Evolutionary conservation across 1,140 invertebrate species (phyloP).

Genomic region (Cotesia glomerata): DNA sequence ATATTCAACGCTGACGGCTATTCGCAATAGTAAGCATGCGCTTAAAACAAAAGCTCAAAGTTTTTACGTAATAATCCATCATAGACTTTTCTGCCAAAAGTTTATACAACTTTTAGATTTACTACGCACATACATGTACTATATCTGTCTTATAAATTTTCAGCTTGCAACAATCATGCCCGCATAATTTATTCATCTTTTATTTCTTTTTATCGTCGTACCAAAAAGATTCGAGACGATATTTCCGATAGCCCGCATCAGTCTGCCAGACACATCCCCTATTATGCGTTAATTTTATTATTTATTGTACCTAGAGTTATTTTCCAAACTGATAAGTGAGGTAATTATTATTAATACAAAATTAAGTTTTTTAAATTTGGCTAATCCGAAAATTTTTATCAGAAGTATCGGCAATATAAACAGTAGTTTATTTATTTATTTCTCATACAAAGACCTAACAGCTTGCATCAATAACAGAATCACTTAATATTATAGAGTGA

Average conservation of each 20-base stretch:
- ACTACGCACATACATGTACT: not conserved
- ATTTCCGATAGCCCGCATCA: conserved; percentile 58
- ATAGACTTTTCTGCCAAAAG: not conserved
- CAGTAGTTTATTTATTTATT: too few species aligned
- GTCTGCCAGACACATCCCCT: not conserved
- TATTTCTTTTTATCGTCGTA: conserved; percentile 7
- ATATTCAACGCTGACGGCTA: not conserved
- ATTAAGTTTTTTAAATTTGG: too few species aligned
- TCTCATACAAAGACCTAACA: too few species aligned
- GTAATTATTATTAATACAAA: too few species aligned
- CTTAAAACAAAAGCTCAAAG: not conserved
- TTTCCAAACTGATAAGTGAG: too few species aligned
- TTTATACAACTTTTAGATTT: not conserved
- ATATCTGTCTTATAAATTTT: not conserved
- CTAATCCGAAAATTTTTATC: too few species aligned
- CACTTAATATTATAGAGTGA: too few species aligned
- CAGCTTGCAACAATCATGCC: conserved; percentile 16
- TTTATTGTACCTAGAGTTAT: too few species aligned
- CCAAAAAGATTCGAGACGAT: conserved; percentile 42
- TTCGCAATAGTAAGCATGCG: not conserved
- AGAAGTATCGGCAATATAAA: too few species aligned
- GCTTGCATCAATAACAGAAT: too few species aligned
- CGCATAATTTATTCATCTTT: conserved; percentile 33
- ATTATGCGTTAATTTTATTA: conserved; percentile 2
- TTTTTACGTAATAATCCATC: not conserved